phyloP scores from a whole-genome alignment of 2,888 invertebrate species.

The Epistrophe eligans region DNA sequence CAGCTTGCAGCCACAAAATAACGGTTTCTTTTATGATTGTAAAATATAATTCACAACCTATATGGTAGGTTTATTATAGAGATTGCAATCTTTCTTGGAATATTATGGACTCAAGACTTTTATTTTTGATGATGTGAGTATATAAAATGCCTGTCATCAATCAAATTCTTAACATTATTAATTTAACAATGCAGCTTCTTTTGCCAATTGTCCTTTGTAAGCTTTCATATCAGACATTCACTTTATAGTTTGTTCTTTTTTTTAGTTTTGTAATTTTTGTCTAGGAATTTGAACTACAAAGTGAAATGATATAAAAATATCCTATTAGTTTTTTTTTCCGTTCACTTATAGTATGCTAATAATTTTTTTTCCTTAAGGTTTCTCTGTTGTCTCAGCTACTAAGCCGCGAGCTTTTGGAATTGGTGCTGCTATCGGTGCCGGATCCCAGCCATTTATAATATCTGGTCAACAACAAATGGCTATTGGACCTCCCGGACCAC shows the following conservation, averaged over 20 bases:
- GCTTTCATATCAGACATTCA: not conserved
- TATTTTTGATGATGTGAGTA: slow-evolving; percentile 22
- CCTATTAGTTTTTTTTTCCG: not conserved
- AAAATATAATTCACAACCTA: slow-evolving; percentile 13
- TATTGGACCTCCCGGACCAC: slow-evolving; percentile 69
- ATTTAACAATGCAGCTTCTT: slow-evolving; percentile 50
- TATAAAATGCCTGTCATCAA: slow-evolving; percentile 36
- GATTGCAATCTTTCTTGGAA: slow-evolving; percentile 42
- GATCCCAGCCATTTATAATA: slow-evolving; percentile 24
- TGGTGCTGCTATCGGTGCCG: not conserved
- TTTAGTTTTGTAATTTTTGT: not conserved
- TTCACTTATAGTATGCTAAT: no score
- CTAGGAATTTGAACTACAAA: no score
- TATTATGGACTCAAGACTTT: not conserved
- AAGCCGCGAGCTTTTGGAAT: slow-evolving; percentile 48
- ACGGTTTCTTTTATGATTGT: slow-evolving; percentile 31
- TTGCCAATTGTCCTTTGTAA: slow-evolving; percentile 55
- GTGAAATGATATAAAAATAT: no score
- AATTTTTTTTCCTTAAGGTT: not conserved
- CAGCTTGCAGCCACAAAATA: not conserved
- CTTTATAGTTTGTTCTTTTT: not conserved
- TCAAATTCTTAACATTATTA: slow-evolving; percentile 17
- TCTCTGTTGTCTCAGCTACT: slow-evolving; percentile 4
- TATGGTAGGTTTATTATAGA: not conserved
- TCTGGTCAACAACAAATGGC: slow-evolving; percentile 25